A percentile compares a stretch with the other conserved stretches of the same genome.
These are phyloP conservation scores for Popillia japonica DNA, from an alignment of 1,140 invertebrate species.

Conservation along the genomic window DNA sequence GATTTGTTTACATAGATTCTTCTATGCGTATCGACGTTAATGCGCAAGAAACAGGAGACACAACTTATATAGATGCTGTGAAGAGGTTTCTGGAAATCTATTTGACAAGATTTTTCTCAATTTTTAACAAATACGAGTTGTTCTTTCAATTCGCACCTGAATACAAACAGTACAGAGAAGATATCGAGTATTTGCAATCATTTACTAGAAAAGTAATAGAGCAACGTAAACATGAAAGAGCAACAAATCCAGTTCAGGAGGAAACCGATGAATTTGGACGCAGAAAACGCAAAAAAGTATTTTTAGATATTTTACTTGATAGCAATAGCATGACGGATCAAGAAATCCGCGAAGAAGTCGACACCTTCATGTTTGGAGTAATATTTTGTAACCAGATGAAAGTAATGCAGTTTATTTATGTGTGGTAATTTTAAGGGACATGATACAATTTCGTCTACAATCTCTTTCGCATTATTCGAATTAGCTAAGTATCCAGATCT, in stretches of 20 bases:
- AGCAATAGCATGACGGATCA: not conserved
- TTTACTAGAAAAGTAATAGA: not conserved
- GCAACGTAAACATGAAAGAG: not conserved
- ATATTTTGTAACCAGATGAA: no score
- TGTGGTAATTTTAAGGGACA: slow-evolving; percentile 32
- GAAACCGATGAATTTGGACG: slow-evolving; percentile 21
- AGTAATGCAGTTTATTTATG: no score
- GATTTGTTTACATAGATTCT: slow-evolving; percentile 22
- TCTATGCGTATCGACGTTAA: slow-evolving; percentile 27
- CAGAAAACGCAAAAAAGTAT: slow-evolving; percentile 21
- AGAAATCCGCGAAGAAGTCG: slow-evolving; percentile 34
- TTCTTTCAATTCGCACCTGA: slow-evolving; percentile 26
- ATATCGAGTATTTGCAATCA: not conserved
- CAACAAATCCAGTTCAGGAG: not conserved
- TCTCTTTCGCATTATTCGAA: slow-evolving; percentile 16
- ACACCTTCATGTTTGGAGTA: slow-evolving; percentile 35
- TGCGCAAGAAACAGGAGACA: slow-evolving; percentile 8
- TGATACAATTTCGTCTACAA: slow-evolving; percentile 27
- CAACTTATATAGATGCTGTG: slow-evolving; percentile 31
- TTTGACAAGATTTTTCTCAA: slow-evolving; percentile 24
- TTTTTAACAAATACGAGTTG: slow-evolving; percentile 18
- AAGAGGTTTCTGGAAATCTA: slow-evolving; percentile 32
- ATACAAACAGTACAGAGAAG: not conserved
- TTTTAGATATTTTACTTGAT: slow-evolving; percentile 27
- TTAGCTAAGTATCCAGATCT: slow-evolving; percentile 16